These are phyloP conservation scores for Enteromius viviparus DNA, from an alignment of 2,797 vertebrate species.

Conservation along the genomic window DNA sequence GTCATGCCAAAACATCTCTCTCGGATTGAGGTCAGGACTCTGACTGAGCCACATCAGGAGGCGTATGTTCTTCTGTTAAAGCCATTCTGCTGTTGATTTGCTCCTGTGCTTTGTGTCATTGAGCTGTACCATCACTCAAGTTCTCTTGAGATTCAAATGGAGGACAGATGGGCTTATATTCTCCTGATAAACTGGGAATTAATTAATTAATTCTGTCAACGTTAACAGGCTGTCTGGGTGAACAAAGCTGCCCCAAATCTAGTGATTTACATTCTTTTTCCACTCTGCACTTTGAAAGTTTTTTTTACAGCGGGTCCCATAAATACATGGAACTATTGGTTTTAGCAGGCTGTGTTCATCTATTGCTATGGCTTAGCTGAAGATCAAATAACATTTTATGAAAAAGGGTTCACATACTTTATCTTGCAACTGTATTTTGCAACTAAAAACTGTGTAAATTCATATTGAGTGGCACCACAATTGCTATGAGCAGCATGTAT, in stretches of 20 bases:
- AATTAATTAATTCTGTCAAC: background rate
- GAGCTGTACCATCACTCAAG: conserved; percentile 3
- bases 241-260: background rate
- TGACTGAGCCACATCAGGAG: background rate
- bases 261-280: background rate
- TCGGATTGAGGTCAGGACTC: background rate
- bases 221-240: background rate
- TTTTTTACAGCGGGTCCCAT: background rate
- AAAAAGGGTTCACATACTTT: background rate
- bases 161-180: background rate
- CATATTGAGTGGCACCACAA: conserved; percentile 5
- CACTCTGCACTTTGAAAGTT: background rate
- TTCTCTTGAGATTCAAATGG: background rate
- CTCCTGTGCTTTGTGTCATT: background rate
- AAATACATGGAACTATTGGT: background rate
- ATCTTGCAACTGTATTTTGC: background rate
- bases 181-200: background rate
- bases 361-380: background rate
- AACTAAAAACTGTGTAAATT: background rate
- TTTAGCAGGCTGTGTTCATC: background rate
- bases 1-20: background rate
- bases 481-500: conserved; percentile 4
- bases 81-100: background rate
- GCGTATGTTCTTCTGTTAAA: background rate
- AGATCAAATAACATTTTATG: background rate